A percentile compares a stretch with the other conserved stretches of the same genome.
These are phyloP conservation scores for Pimpla rufipes DNA, from an alignment of 2,888 invertebrate genomes.

Conservation along the genomic window DNA sequence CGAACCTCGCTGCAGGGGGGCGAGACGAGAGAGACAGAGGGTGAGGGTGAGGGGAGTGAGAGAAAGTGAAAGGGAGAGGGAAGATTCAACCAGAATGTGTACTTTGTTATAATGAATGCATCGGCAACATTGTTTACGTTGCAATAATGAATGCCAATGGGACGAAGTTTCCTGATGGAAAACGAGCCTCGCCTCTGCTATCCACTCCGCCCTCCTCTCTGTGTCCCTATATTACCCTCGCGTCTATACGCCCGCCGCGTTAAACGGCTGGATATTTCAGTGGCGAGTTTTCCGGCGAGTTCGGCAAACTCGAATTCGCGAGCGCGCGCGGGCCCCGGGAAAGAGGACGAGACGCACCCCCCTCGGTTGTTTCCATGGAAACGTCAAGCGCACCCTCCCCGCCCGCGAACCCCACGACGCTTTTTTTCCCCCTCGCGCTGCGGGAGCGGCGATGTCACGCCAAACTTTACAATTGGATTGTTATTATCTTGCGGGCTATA, in stretches of 20 bases:
- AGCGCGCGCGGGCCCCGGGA: neutral
- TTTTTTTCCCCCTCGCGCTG: conserved; percentile 6
- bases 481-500: conserved; percentile 21
- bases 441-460: conserved; percentile 12
- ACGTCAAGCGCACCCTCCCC: conserved; percentile 21
- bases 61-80: conserved; percentile 31
- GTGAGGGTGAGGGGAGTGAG: neutral
- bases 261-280: conserved; percentile 41
- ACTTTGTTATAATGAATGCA: conserved; percentile 63
- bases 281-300: conserved; percentile 38
- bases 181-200: conserved; percentile 21
- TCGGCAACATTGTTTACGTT: conserved; percentile 64
- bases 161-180: conserved; percentile 40
- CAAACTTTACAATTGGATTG: conserved; percentile 31
- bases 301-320: conserved; percentile 40
- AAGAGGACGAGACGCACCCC: neutral
- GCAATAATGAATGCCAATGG: conserved; percentile 61
- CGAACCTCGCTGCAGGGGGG: neutral
- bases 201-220: neutral
- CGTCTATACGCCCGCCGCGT: conserved; percentile 1
- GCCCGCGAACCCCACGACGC: neutral
- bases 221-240: neutral
- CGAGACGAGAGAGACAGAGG: neutral
- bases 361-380: conserved; percentile 35
- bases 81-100: conserved; percentile 46